These are phyloP conservation scores for Teleiodes luculella DNA, from an alignment of 2,888 invertebrate genomes.

Conservation along the genomic window DNA sequence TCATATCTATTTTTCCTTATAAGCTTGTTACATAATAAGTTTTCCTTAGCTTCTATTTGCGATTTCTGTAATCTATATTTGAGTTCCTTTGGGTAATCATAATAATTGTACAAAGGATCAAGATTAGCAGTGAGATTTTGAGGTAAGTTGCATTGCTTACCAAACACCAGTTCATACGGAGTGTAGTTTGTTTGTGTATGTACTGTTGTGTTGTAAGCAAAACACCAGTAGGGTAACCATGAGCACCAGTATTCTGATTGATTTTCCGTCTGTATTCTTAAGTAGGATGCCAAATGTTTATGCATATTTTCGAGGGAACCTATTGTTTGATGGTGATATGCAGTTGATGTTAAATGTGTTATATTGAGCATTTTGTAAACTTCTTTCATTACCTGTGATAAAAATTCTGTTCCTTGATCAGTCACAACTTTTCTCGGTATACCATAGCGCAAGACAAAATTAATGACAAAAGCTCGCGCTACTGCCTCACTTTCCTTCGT, in stretches of 20 bases:
- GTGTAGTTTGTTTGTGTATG: constrained; percentile 23
- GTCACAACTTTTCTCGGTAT: constrained; percentile 20
- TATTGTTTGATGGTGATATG: constrained; percentile 22
- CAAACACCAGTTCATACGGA: constrained; percentile 25
- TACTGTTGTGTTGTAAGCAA: constrained; percentile 24
- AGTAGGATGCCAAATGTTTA: too few species aligned
- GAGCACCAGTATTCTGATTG: constrained; percentile 16
- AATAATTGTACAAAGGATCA: constrained; percentile 22
- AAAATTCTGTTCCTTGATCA: constrained; percentile 21
- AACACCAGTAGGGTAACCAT: constrained; percentile 25
- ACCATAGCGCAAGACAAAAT: background rate
- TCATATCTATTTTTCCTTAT: constrained; percentile 18
- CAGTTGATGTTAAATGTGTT: constrained; percentile 19
- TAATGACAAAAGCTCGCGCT: background rate
- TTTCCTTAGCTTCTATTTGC: constrained; percentile 14
- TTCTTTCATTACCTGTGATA: constrained; percentile 17
- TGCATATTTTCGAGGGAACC: constrained; percentile 18
- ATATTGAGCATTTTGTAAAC: constrained; percentile 24
- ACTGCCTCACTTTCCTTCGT: background rate
- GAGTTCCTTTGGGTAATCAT: constrained; percentile 20
- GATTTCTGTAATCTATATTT: constrained; percentile 23
- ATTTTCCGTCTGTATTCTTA: constrained; percentile 20
- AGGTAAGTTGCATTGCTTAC: constrained; percentile 22
- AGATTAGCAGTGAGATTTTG: constrained; percentile 16
- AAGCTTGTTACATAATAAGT: constrained; percentile 15